Evolutionary conservation across 2,113 vertebrate species (phyloP).

Genomic region (Takifugu flavidus): DNA sequence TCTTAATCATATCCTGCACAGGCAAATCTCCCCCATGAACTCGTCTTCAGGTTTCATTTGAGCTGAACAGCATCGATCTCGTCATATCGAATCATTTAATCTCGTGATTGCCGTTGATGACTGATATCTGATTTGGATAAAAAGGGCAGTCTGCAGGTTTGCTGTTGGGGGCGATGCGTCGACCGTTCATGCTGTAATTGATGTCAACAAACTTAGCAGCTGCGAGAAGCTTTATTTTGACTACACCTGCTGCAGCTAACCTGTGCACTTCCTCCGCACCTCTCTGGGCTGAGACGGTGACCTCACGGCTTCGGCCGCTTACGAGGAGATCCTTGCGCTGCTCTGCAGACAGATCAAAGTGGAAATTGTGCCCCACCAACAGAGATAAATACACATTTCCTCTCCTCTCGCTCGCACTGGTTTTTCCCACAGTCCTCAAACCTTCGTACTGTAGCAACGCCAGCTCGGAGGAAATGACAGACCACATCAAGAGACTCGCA

Average conservation of each 20-base stretch:
- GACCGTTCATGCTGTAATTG: slow-evolving; percentile 5
- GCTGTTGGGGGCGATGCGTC: background rate
- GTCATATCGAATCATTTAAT: slow-evolving; percentile 34
- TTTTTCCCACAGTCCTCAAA: slow-evolving; percentile 71
- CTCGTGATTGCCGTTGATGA: slow-evolving; percentile 33
- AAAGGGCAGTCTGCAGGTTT: slow-evolving; percentile 11
- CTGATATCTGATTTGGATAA: slow-evolving; percentile 13
- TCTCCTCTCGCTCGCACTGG: slow-evolving; percentile 64
- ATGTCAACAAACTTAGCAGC: background rate
- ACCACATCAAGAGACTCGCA: slow-evolving; percentile 73
- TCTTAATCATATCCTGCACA: slow-evolving; percentile 42
- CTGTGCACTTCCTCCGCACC: slow-evolving; percentile 1
- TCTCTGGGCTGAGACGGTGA: slow-evolving; percentile 37
- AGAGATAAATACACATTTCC: slow-evolving; percentile 79
- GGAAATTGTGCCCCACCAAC: slow-evolving; percentile 67
- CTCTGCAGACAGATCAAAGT: slow-evolving; percentile 69
- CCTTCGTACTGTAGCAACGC: slow-evolving; percentile 42
- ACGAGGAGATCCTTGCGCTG: slow-evolving; percentile 32
- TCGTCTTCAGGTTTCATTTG: slow-evolving; percentile 45
- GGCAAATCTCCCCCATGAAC: slow-evolving; percentile 52
- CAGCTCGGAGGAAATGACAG: slow-evolving; percentile 70
- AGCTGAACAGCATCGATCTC: slow-evolving; percentile 44
- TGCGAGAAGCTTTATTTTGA: background rate
- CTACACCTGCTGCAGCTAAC: slow-evolving; percentile 18
- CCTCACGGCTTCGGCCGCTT: slow-evolving; percentile 39